phyloP scores from a whole-genome alignment of 2,113 vertebrate genomes.

The Oplegnathus fasciatus region DNA sequence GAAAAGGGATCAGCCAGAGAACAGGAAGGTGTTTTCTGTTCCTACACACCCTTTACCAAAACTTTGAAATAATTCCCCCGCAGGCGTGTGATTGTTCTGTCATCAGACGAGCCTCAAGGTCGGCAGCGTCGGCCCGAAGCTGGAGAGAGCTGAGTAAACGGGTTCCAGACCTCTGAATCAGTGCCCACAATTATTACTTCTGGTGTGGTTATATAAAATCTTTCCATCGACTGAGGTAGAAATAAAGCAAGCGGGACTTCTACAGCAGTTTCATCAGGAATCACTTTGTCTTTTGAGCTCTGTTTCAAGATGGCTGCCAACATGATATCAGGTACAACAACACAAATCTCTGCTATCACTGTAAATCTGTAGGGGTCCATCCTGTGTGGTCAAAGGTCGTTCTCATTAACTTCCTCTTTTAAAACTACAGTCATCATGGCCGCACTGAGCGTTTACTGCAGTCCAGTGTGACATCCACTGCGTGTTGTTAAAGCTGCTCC shows the following conservation, averaged over 20 bases:
- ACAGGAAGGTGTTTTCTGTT: slow-evolving; percentile 67
- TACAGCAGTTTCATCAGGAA: neutral
- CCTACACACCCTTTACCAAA: slow-evolving; percentile 52
- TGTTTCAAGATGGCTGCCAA: neutral
- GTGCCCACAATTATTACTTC: neutral
- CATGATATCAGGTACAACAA: neutral
- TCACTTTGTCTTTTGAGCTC: neutral
- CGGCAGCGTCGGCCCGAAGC: neutral
- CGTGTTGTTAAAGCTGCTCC: neutral
- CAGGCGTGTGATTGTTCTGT: slow-evolving; percentile 23
- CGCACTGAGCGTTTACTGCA: neutral
- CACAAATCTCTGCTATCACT: neutral
- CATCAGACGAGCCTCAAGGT: slow-evolving; percentile 20
- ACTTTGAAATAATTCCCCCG: slow-evolving; percentile 55
- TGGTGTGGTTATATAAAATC: neutral
- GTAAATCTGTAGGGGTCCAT: neutral
- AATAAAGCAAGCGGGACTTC: neutral
- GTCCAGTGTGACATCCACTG: neutral
- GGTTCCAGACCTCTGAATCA: neutral
- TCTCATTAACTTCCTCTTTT: slow-evolving; percentile 45
- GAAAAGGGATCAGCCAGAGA: slow-evolving; percentile 50
- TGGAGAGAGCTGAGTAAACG: neutral
- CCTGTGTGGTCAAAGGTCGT: slow-evolving; percentile 30
- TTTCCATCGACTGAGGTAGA: neutral
- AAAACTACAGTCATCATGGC: neutral